Percentiles rank a stretch among this genome's conserved stretches.
Evolutionary conservation across 53 echinoderm and acorn worm species (phyloP).

Genomic region (Astropecten irregularis): DNA sequence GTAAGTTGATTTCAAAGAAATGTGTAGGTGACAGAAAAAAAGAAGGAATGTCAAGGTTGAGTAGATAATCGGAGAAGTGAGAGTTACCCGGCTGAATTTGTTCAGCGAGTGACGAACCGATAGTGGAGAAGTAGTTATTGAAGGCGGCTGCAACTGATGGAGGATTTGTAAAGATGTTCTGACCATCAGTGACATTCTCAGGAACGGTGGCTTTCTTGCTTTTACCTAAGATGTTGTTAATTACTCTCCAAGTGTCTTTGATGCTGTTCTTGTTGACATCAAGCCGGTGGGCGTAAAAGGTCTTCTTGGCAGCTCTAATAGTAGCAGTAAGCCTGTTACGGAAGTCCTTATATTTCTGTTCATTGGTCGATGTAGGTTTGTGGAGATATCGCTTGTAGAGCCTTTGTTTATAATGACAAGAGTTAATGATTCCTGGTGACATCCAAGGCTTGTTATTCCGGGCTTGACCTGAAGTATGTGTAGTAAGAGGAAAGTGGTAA

Average conservation of each 20-base stretch:
- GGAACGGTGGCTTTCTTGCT: not conserved
- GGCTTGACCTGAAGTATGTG: not conserved
- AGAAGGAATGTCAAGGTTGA: not conserved
- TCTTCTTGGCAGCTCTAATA: not conserved
- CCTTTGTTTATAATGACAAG: not conserved
- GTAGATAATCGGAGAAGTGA: not conserved
- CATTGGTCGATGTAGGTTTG: not conserved
- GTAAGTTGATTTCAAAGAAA: not conserved
- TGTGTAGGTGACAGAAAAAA: not conserved
- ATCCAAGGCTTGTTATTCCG: conserved; percentile 15
- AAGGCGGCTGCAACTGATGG: not conserved
- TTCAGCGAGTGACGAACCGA: not conserved
- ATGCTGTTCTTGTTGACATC: not conserved
- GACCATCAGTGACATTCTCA: not conserved
- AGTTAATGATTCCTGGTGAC: not conserved
- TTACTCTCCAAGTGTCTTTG: conserved; percentile 1
- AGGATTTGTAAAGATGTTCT: not conserved
- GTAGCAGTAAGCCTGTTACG: not conserved
- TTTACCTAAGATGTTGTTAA: not conserved
- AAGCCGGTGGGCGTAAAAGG: not conserved
- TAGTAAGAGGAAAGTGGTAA: not conserved
- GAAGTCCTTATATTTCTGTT: not conserved
- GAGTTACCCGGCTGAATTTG: not conserved
- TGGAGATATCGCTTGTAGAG: not conserved
- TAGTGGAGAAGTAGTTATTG: not conserved